phyloP scores from a whole-genome alignment of 1,140 invertebrate species.

The Anoplolepis gracilipes region DNA sequence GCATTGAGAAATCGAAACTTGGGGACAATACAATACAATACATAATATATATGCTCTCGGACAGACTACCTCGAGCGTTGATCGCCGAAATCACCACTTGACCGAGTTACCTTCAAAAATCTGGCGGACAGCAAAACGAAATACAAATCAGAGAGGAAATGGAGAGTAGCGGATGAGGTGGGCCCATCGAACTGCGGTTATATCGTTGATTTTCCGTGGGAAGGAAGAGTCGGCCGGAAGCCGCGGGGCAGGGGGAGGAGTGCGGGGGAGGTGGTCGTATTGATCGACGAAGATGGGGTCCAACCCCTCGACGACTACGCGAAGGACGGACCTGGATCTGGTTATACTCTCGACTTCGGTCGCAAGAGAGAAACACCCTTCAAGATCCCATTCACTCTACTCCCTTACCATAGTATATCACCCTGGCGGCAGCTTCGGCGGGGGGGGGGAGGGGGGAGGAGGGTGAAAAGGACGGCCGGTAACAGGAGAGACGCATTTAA shows the following conservation, averaged over 20 bases:
- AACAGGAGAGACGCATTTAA: neutral
- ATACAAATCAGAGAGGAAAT: slow-evolving; percentile 39
- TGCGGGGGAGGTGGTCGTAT: slow-evolving; percentile 73
- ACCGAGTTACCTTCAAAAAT: slow-evolving; percentile 34
- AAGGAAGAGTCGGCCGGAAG: slow-evolving; percentile 55
- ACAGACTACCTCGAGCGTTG: neutral
- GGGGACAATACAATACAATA: neutral
- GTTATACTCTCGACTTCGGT: slow-evolving; percentile 22
- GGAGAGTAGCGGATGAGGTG: neutral
- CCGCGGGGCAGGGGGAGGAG: neutral
- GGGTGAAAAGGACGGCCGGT: no score
- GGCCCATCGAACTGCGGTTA: slow-evolving; percentile 34
- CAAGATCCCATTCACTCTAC: neutral
- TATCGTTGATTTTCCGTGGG: slow-evolving; percentile 74
- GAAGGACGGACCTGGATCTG: slow-evolving; percentile 72
- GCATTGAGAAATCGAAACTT: neutral
- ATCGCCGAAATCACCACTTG: neutral
- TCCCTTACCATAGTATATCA: slow-evolving; percentile 19
- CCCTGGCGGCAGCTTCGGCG: no score
- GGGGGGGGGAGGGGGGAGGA: no score
- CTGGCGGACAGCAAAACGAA: slow-evolving; percentile 9
- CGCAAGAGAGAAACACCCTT: slow-evolving; percentile 16
- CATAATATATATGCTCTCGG: no score
- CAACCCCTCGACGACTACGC: slow-evolving; percentile 75
- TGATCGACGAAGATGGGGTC: slow-evolving; percentile 81